Evolutionary conservation across 2,113 vertebrate species (phyloP), one percentile per base, ranked within the genome.

Genomic region (Archilochus colubris): DNA sequence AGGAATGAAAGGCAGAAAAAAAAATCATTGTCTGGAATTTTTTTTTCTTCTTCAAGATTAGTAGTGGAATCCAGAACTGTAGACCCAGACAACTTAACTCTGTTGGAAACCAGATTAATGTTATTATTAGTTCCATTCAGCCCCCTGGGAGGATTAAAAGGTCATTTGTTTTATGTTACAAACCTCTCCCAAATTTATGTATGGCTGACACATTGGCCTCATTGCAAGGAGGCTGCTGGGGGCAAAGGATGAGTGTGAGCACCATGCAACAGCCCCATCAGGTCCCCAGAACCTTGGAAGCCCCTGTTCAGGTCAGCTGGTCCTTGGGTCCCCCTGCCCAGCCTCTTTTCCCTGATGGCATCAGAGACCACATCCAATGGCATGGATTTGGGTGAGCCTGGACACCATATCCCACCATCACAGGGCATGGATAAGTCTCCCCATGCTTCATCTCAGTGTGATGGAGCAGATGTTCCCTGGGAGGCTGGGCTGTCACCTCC

Each of bases 1-100:
- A 91, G 88, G 53, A 94, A 95, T 68, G 72, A 94, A 95, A 90
- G 36, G 50, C 89, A 83, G 68, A 92, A 84, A 88, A 92, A 73
- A 22, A 14, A 30, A 33, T 33, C 40, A 40, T 57, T 83, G 78
- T 79, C 85, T 76, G 20, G 15, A 82, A 55, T 6, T 64, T 81
- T 57, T 48, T 68, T 43, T 23, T 2, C 33, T 48, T 50, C 28
- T 72, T 74, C n/a, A 43, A 85, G 31, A 66, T 85, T 85, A 64
- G 68, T 86, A 88, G 83, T 68, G 38, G 82, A 93, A 96, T 93
- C 53, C 88, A 95, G 79, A 91, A 95, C 78, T 1, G 1, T 8
- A 72, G 72, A 77, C 30, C 14, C 64, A 83, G 82, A 72, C 82
- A 81, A 58, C 31, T 75, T 83, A 54, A 74, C 76, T 94, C 59